These are phyloP conservation scores for Cyclina sinensis DNA, from an alignment of 1,140 invertebrate genomes.

Conservation along the genomic window DNA sequence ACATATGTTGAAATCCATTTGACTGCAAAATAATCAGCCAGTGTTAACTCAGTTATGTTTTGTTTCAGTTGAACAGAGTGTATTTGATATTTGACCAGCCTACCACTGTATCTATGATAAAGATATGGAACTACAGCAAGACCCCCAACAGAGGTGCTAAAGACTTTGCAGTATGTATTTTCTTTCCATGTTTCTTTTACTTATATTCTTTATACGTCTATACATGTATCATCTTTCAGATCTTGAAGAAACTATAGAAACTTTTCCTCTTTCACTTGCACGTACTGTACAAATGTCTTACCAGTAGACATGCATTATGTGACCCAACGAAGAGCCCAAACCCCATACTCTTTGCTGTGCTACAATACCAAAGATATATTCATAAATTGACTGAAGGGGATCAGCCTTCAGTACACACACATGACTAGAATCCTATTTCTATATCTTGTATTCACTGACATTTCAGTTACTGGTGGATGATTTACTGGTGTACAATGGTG, in stretches of 20 bases:
- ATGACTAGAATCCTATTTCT: too few relatives aligned
- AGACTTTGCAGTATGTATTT: constrained; percentile 91
- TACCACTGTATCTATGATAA: constrained; percentile 91
- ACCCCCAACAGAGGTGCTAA: constrained; percentile 92
- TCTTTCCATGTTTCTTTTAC: not conserved
- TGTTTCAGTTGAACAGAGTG: constrained; percentile 90
- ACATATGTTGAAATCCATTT: too few relatives aligned
- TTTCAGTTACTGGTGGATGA: constrained; percentile 91
- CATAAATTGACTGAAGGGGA: too few relatives aligned
- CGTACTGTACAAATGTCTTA: too few relatives aligned
- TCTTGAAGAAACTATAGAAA: not conserved
- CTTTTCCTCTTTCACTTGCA: not conserved
- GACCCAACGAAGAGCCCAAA: too few relatives aligned
- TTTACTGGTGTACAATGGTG: constrained; percentile 92
- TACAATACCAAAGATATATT: too few relatives aligned
- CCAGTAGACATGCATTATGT: too few relatives aligned
- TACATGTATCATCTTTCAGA: not conserved
- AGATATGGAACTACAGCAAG: constrained; percentile 95
- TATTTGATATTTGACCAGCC: constrained; percentile 93
- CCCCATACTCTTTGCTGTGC: too few relatives aligned
- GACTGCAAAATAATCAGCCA: too few relatives aligned
- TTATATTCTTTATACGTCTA: too few relatives aligned
- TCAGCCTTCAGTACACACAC: too few relatives aligned
- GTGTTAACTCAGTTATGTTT: not conserved
- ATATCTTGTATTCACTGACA: too few relatives aligned